Evolutionary conservation across 2,113 vertebrate genomes (phyloP), one percentile per base, ranked within the genome.

Genomic region (Rhagologus leucostigma): DNA sequence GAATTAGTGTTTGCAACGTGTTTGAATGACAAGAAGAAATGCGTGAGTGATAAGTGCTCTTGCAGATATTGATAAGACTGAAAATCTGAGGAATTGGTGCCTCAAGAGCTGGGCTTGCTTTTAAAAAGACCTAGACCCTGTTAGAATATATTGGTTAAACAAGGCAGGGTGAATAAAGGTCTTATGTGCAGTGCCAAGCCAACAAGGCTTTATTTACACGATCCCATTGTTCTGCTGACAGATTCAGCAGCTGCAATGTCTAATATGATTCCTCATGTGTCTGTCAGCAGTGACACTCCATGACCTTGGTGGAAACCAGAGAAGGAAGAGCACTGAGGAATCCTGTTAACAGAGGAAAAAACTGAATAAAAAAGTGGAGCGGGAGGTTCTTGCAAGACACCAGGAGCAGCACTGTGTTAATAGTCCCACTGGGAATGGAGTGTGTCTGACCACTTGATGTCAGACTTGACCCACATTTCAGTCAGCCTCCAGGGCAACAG

Each of bases 391-490:
- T 37, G 11, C 21, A 79, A n/a, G 37, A 37, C 62, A 55, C 33
- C 41, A 83, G 69, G 46, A 89, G 77, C 52, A 57, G 64, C 52
- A 11, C 33, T 27, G 22, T n/a, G 53, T 49, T 84, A 77, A 74
- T 20, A 90, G 90, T 95, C 79, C 89, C 92, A 90, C 1, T 92
- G 96, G 94, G 95, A 96, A 82, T 5, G 39, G 60, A 87, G 75
- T 81, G 87, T 4, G 4, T 90, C 94, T 95, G 95, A 89, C 95
- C 97, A 96, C 95, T 97, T 97, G 96, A 97, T 97, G 96, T 97
- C 96, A 97, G 94, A 86, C 95, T 96, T 93, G 94, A 96, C 95
- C 95, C 85, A 93, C 37, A 94, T 95, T 96, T 95, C 75, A 92
- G 30, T 90, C 83, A 94, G 73, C 77, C 74, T 84, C 46, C 89